phyloP scores from a whole-genome alignment of 2,888 invertebrate species.

The Tigriopus californicus region DNA sequence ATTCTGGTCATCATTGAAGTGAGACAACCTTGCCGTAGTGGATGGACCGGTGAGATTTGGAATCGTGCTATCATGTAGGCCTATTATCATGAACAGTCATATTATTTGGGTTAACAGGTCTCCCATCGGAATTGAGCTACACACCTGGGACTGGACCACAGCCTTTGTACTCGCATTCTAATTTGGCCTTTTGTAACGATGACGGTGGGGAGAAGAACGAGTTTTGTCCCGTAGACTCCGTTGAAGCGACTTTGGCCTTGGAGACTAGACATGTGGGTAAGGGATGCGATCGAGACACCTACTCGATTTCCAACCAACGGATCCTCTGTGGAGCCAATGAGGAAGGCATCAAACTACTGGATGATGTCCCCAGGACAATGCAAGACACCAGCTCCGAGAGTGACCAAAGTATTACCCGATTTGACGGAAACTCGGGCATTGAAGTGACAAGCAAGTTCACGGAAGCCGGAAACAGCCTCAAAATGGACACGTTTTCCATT shows the following conservation, averaged over 20 bases:
- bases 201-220: not conserved
- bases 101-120: constrained; percentile 32
- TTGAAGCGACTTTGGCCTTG: constrained; percentile 34
- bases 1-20: constrained; percentile 93
- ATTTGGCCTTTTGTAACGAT: constrained; percentile 37
- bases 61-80: too few relatives aligned
- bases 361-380: constrained; percentile 42
- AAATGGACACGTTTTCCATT: constrained; percentile 67
- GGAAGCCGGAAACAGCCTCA: constrained; percentile 42
- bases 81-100: not conserved
- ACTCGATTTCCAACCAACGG: constrained; percentile 61
- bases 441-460: constrained; percentile 51
- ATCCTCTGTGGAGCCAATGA: constrained; percentile 68
- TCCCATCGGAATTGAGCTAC: constrained; percentile 68
- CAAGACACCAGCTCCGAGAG: not conserved
- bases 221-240: constrained; percentile 20
- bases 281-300: constrained; percentile 88
- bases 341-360: constrained; percentile 66
- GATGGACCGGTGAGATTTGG: constrained; percentile 43
- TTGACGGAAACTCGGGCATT: constrained; percentile 78
- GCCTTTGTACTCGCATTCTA: constrained; percentile 57
- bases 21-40: constrained; percentile 53
- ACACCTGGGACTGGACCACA: constrained; percentile 61
- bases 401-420: constrained; percentile 50
- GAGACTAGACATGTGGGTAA: constrained; percentile 75